These are phyloP conservation scores for Falco peregrinus DNA, from an alignment of 2,797 vertebrate genomes.

Conservation along the genomic window DNA sequence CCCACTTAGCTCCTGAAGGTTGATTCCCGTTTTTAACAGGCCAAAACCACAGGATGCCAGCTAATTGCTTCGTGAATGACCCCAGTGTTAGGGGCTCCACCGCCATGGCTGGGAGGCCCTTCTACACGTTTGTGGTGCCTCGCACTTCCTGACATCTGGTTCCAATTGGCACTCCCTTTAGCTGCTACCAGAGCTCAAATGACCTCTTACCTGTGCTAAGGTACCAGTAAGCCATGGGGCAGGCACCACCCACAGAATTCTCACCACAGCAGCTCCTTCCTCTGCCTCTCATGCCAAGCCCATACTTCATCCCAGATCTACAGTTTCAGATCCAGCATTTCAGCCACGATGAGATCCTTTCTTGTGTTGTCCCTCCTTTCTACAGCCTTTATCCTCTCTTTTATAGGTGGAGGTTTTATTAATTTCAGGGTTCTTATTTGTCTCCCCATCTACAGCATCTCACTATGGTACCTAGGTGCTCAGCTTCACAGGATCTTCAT, in stretches of 20 bases:
- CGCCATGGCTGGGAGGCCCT: constrained; percentile 44
- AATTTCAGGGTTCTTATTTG: neutral
- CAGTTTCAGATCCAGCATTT: rapidly evolving
- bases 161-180: constrained; percentile 30
- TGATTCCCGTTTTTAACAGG: neutral
- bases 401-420: neutral
- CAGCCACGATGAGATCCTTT: neutral
- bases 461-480: neutral
- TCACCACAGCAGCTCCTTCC: neutral
- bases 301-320: neutral
- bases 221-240: neutral
- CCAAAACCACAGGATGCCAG: constrained; percentile 27
- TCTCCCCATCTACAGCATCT: neutral
- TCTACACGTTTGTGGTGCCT: constrained; percentile 55
- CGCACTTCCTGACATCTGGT: constrained; percentile 70
- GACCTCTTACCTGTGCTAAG: constrained; percentile 64
- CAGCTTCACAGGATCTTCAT: neutral
- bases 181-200: constrained; percentile 14
- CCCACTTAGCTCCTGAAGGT: constrained; percentile 9
- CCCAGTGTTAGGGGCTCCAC: constrained; percentile 42
- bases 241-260: neutral
- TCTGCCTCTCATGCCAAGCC: neutral
- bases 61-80: constrained; percentile 63
- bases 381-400: neutral
- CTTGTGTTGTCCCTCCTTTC: neutral